These are phyloP conservation scores for Heliornis fulica DNA, from an alignment of 2,113 vertebrate species.

Conservation along the genomic window DNA sequence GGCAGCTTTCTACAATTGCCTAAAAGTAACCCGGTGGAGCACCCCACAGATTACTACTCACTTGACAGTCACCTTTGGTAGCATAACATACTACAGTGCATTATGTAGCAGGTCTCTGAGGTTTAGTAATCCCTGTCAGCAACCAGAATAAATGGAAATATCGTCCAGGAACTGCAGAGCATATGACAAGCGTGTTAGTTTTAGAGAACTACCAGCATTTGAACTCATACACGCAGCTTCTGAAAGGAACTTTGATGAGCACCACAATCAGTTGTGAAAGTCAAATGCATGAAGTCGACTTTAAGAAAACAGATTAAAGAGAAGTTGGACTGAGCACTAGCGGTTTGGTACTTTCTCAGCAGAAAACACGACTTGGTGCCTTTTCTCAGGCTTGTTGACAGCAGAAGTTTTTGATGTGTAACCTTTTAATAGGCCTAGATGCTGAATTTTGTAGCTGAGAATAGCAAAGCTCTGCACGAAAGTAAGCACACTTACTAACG, in stretches of 20 bases:
- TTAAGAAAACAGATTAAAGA: background rate
- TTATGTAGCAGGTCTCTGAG: background rate
- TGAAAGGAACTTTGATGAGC: background rate
- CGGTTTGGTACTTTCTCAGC: background rate
- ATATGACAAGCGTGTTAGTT: background rate
- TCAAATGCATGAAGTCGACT: background rate
- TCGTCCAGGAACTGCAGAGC: background rate
- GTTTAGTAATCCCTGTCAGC: constrained; percentile 23
- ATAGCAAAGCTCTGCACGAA: background rate
- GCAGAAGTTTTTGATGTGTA: background rate
- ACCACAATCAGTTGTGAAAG: background rate
- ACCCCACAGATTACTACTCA: background rate
- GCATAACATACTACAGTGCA: background rate
- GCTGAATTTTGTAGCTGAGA: background rate
- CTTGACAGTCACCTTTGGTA: background rate
- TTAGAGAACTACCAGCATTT: background rate
- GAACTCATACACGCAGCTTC: background rate
- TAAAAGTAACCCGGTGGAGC: background rate
- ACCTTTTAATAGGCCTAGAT: background rate
- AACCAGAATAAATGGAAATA: constrained; percentile 2
- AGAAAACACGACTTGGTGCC: background rate
- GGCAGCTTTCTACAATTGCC: background rate
- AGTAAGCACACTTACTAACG: background rate
- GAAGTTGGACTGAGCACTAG: background rate
- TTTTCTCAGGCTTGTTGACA: background rate